Percentiles rank a stretch among this genome's conserved stretches.
phyloP scores from a whole-genome alignment of 2,888 invertebrate genomes.

The Mythimna impura region DNA sequence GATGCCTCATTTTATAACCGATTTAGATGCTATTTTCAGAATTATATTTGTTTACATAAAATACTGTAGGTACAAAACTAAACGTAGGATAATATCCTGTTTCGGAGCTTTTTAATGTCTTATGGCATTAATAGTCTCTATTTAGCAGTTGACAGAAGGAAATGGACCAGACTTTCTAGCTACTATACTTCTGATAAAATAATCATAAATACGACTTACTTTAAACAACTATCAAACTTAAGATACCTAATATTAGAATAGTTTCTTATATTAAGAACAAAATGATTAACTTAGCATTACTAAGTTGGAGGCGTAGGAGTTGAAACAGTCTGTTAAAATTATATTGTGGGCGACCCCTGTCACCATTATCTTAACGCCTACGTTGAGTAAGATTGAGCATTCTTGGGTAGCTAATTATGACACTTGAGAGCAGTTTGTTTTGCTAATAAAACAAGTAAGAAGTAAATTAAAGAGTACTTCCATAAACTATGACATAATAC shows the following conservation, averaged over 20 bases:
- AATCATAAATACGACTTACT: no score
- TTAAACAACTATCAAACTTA: not conserved
- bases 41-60: no score
- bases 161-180: no score
- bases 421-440: not conserved
- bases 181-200: no score
- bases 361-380: not conserved
- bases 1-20: no score
- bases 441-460: not conserved
- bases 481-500: no score
- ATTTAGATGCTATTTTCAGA: no score
- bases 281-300: not conserved
- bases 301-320: not conserved
- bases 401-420: not conserved
- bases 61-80: no score
- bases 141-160: no score
- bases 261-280: not conserved
- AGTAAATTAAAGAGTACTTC: not conserved
- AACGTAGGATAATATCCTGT: no score
- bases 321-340: not conserved
- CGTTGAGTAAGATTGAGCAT: not conserved
- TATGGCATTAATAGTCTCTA: no score
- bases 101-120: no score
- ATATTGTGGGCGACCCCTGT: not conserved
- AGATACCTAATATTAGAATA: not conserved